Percentiles rank a stretch among this genome's conserved stretches.
Conservation (phyloP, 2,797 vertebrate genomes). For the Euthynnus affinis region DNA sequence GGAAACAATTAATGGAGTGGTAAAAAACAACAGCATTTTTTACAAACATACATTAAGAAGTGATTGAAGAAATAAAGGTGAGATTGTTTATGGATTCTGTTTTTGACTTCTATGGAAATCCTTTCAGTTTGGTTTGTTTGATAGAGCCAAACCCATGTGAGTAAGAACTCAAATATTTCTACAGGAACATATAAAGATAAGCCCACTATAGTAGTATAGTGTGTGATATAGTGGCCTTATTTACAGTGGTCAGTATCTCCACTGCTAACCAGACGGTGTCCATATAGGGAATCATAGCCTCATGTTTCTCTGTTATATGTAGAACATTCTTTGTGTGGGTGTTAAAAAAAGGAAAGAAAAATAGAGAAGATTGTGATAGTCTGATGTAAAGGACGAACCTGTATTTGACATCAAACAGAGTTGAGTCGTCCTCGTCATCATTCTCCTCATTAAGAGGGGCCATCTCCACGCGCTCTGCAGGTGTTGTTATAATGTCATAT, state of each 20-base stretch:
- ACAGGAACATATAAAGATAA: neutral
- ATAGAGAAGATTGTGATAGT: too few species aligned
- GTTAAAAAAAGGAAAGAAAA: neutral
- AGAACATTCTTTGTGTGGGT: neutral
- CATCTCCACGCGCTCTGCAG: constrained; percentile 96
- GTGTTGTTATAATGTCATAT: constrained; percentile 98
- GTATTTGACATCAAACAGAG: constrained; percentile 97
- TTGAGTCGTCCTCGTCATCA: constrained; percentile 94
- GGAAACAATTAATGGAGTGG: neutral
- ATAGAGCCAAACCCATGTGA: neutral
- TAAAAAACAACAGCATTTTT: neutral
- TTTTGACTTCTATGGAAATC: too few species aligned
- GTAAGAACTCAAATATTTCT: neutral
- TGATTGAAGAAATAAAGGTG: too few species aligned
- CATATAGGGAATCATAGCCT: neutral
- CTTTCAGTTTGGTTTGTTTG: neutral
- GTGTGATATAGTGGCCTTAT: neutral
- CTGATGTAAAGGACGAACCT: constrained; percentile 83
- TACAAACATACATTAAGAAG: too few species aligned
- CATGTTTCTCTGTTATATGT: neutral
- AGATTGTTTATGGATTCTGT: too few species aligned
- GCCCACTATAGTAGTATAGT: too few species aligned
- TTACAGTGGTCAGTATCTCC: neutral
- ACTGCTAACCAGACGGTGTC: neutral
- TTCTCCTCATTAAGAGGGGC: constrained; percentile 95